Conservation (phyloP, 2,113 vertebrate genomes). For the Ursus arctos region DNA sequence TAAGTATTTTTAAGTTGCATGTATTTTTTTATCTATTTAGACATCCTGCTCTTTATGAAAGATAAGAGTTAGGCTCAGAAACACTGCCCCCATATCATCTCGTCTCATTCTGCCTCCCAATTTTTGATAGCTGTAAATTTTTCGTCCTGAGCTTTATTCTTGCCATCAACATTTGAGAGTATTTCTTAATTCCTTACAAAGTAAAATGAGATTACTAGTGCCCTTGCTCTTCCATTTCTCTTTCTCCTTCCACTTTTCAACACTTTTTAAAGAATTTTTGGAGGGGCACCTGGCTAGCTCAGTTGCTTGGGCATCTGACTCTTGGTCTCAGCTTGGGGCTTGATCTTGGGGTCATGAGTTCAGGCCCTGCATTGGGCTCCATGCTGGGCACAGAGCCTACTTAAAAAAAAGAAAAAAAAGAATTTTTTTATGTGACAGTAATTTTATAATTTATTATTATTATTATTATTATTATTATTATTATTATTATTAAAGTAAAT, state of each 20-base stretch:
- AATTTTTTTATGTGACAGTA: background rate
- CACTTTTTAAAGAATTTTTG: background rate
- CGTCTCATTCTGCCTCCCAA: background rate
- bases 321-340: background rate
- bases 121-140: background rate
- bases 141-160: background rate
- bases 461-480: background rate
- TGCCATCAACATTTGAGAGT: background rate
- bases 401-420: too few species aligned
- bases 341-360: background rate
- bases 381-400: background rate
- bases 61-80: background rate
- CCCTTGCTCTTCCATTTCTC: background rate
- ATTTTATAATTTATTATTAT: background rate
- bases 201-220: background rate
- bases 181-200: background rate
- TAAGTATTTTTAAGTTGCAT: background rate
- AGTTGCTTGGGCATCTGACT: background rate
- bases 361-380: background rate
- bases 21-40: background rate
- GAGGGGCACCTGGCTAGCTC: background rate
- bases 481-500: background rate
- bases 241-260: background rate
- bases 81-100: background rate
- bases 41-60: background rate